phyloP scores from a whole-genome alignment of 2,888 invertebrate genomes.

The Leucophora obtusa region DNA sequence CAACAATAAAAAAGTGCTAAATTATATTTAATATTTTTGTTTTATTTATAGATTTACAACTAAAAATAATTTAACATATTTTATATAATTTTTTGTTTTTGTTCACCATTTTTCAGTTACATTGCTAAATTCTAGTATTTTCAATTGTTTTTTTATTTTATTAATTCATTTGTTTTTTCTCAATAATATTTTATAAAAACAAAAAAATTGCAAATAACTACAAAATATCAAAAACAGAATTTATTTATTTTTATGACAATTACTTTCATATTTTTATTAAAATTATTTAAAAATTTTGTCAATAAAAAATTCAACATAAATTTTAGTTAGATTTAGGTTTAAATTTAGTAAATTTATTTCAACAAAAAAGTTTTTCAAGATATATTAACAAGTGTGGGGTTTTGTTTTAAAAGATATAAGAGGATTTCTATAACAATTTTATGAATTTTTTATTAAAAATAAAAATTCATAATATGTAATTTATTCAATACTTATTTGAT shows the following conservation, averaged over 20 bases:
- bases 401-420: not conserved
- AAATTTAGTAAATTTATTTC: conserved; percentile 4
- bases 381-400: not conserved
- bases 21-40: conserved; percentile 13
- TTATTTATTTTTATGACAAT: conserved; percentile 18
- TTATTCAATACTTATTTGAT: not conserved
- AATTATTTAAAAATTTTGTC: conserved; percentile 7
- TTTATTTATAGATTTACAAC: conserved; percentile 62
- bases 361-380: not conserved
- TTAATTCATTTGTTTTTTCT: conserved; percentile 30
- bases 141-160: conserved; percentile 29
- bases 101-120: conserved; percentile 62
- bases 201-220: conserved; percentile 44
- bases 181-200: conserved; percentile 33
- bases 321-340: not conserved
- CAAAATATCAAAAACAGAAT: conserved; percentile 43
- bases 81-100: conserved; percentile 56
- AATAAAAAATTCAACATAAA: conserved; percentile 1
- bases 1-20: not conserved
- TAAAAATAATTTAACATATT: conserved; percentile 67
- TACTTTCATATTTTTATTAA: not conserved
- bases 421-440: conserved; percentile 1
- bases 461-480: not conserved
- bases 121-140: conserved; percentile 62
- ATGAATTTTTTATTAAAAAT: not conserved